phyloP scores from a whole-genome alignment of 2,797 vertebrate genomes.

The Amniataba percoides region DNA sequence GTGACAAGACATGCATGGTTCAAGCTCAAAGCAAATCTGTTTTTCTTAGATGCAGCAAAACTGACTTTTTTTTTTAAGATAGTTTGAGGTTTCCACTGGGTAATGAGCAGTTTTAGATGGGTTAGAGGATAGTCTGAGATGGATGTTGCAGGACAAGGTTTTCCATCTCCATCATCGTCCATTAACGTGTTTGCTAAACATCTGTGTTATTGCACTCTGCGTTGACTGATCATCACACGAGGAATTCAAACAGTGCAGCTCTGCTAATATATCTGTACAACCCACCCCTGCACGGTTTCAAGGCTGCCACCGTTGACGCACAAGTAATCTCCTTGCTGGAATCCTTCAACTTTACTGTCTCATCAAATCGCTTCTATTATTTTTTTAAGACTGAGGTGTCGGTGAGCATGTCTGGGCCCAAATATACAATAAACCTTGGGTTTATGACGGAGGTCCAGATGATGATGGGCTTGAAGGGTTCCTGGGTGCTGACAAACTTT shows the following conservation, averaged over 20 bases:
- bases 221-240: neutral
- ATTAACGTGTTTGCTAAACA: too few species aligned
- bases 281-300: constrained; percentile 2
- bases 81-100: constrained; percentile 5
- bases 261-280: neutral
- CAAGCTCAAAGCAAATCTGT: neutral
- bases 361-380: constrained; percentile 56
- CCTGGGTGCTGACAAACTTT: constrained; percentile 71
- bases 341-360: constrained; percentile 62
- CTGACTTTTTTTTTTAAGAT: neutral
- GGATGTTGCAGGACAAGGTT: neutral
- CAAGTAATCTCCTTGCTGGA: constrained; percentile 47
- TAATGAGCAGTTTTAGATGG: neutral
- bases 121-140: neutral
- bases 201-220: too few species aligned
- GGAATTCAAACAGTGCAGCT: constrained; percentile 1
- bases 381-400: constrained; percentile 55
- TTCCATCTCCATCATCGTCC: neutral
- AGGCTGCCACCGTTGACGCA: constrained; percentile 30
- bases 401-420: constrained; percentile 51
- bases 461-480: constrained; percentile 70
- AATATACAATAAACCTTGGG: constrained; percentile 68
- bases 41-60: neutral
- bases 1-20: neutral
- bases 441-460: constrained; percentile 75